phyloP scores from a whole-genome alignment of 2,113 vertebrate species.

The Pyxicephalus adspersus region DNA sequence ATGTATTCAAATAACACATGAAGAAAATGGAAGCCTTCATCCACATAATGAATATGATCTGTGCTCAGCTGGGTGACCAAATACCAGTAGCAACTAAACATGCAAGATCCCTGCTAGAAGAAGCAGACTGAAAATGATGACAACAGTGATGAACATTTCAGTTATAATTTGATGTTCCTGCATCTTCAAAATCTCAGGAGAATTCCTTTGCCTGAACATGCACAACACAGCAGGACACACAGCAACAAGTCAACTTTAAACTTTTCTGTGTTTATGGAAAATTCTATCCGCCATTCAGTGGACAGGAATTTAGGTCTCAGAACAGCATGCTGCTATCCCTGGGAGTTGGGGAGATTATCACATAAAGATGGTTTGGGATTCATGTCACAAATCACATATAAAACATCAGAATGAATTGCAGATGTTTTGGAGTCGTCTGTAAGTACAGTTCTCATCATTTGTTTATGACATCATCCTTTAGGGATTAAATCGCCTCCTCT shows the following conservation, averaged over 20 bases:
- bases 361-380: conserved; percentile 55
- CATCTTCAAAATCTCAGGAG: not conserved
- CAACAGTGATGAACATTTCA: no score
- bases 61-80: no score
- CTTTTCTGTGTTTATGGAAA: conserved; percentile 12
- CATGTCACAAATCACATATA: conserved; percentile 57
- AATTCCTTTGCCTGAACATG: not conserved
- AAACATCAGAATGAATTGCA: conserved; percentile 54
- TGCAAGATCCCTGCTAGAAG: no score
- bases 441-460: conserved; percentile 30
- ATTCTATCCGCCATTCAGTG: not conserved
- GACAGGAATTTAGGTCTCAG: conserved; percentile 12
- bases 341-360: conserved; percentile 52
- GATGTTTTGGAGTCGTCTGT: conserved; percentile 55
- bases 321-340: conserved; percentile 11
- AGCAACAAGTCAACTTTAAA: not conserved
- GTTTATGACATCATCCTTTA: conserved; percentile 42
- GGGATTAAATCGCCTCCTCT: conserved; percentile 31
- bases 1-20: no score
- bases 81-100: no score
- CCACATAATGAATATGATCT: no score
- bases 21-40: no score
- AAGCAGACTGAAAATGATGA: no score
- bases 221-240: not conserved
- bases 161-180: no score